Conservation (phyloP, 2,113 vertebrate genomes). For the Apus apus region DNA sequence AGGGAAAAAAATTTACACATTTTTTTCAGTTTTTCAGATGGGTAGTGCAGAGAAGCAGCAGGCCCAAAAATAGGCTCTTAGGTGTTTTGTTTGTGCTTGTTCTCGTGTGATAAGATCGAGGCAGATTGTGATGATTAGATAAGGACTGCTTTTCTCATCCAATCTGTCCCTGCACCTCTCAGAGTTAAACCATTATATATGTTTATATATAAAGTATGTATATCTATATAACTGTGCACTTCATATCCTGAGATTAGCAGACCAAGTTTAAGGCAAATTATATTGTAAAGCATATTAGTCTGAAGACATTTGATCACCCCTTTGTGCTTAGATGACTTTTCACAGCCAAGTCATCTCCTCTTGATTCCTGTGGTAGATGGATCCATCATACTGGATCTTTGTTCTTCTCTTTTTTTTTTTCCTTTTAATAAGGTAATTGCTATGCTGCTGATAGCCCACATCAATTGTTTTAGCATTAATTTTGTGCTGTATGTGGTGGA, state of each 20-base stretch:
- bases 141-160: not conserved
- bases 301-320: not conserved
- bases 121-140: not conserved
- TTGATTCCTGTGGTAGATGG: not conserved
- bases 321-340: not conserved
- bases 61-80: not conserved
- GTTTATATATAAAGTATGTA: not conserved
- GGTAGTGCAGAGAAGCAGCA: not conserved
- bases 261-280: not conserved
- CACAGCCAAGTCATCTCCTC: not conserved
- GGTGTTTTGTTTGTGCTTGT: not conserved
- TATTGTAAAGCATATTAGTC: not conserved
- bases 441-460: not conserved
- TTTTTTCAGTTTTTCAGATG: not conserved
- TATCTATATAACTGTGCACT: not conserved
- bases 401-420: not conserved
- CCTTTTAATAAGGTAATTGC: not conserved
- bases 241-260: not conserved
- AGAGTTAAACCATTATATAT: not conserved
- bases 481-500: not conserved
- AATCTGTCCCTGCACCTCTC: not conserved
- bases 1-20: not conserved
- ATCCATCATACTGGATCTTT: not conserved
- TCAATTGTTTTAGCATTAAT: not conserved
- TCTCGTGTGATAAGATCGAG: not conserved